A percentile compares a stretch with the other conserved stretches of the same genome.
These are phyloP conservation scores for Abrostola tripartita DNA, from an alignment of 2,888 invertebrate genomes.

Conservation along the genomic window DNA sequence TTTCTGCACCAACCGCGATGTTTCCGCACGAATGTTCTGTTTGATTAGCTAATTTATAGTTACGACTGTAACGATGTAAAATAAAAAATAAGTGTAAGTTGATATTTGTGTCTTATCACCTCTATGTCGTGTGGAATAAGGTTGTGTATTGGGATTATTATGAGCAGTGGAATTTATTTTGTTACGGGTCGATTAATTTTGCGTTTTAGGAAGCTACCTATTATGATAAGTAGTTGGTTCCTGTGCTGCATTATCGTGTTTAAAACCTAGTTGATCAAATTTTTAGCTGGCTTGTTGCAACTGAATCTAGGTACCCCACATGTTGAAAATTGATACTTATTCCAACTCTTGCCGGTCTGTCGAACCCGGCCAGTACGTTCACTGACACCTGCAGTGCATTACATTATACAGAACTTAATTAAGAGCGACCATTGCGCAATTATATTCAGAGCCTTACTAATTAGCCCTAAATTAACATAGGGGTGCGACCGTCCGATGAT, in stretches of 20 bases:
- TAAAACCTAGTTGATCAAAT: conserved; percentile 14
- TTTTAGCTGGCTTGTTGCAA: background rate
- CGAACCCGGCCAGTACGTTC: conserved; percentile 21
- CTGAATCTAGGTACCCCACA: conserved; percentile 35
- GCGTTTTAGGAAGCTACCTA: conserved; percentile 8
- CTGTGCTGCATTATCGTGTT: background rate
- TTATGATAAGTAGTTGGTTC: background rate
- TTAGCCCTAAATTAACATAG: conserved; percentile 30
- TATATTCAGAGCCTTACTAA: conserved; percentile 21
- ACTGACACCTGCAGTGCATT: conserved; percentile 34
- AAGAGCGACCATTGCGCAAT: conserved; percentile 33
- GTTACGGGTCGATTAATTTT: conserved; percentile 20
- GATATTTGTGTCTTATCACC: conserved; percentile 53
- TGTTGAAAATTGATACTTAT: conserved; percentile 46
- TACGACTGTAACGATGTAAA: conserved; percentile 48
- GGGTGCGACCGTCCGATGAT: background rate
- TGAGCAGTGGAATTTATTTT: conserved; percentile 38
- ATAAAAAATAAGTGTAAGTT: conserved; percentile 42
- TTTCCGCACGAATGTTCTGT: conserved; percentile 68
- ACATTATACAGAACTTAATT: conserved; percentile 23
- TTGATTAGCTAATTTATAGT: conserved; percentile 67
- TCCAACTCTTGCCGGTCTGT: conserved; percentile 43
- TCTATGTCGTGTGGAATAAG: conserved; percentile 47
- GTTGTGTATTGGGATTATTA: conserved; percentile 41
- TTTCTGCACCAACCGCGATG: conserved; percentile 61